These are phyloP conservation scores for Holcopasites calliopsidis DNA, from an alignment of 1,140 invertebrate species.

Conservation along the genomic window DNA sequence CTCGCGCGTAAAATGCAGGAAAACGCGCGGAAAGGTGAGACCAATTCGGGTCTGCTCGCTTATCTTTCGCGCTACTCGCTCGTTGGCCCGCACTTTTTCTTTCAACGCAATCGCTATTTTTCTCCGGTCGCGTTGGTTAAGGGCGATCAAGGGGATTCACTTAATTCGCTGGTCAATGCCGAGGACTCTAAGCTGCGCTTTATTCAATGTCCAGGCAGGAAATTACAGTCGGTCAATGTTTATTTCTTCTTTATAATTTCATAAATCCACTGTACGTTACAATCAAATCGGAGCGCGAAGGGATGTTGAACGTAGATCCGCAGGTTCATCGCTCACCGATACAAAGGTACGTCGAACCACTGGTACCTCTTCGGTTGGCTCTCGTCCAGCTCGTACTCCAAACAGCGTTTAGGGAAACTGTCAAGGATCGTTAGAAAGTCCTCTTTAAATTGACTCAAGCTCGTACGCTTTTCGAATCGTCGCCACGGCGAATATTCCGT, in stretches of 20 bases:
- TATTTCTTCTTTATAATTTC: too few species aligned
- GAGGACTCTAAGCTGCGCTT: too few species aligned
- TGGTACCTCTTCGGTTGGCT: constrained; percentile 78
- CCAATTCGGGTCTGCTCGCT: constrained; percentile 45
- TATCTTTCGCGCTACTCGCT: constrained; percentile 38
- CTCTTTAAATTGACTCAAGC: constrained; percentile 29
- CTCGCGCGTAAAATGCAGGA: constrained; percentile 43
- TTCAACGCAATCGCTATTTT: neutral
- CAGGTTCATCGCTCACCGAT: constrained; percentile 34
- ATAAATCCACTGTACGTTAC: neutral
- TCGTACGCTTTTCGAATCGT: neutral
- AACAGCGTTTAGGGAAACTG: constrained; percentile 74
- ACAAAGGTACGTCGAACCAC: constrained; percentile 82
- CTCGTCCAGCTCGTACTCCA: constrained; percentile 80
- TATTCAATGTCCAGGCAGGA: too few species aligned
- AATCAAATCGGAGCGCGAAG: neutral
- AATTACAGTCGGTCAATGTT: too few species aligned
- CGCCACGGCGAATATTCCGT: neutral
- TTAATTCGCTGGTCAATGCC: neutral
- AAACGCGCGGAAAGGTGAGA: constrained; percentile 44
- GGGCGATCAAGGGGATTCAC: neutral
- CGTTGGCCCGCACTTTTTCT: neutral
- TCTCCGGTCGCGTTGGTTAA: neutral
- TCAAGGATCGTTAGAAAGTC: constrained; percentile 38
- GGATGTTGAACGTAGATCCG: too few species aligned